Evolutionary conservation across 2,888 invertebrate genomes (phyloP).

Genomic region (Hyposoter didymator): DNA sequence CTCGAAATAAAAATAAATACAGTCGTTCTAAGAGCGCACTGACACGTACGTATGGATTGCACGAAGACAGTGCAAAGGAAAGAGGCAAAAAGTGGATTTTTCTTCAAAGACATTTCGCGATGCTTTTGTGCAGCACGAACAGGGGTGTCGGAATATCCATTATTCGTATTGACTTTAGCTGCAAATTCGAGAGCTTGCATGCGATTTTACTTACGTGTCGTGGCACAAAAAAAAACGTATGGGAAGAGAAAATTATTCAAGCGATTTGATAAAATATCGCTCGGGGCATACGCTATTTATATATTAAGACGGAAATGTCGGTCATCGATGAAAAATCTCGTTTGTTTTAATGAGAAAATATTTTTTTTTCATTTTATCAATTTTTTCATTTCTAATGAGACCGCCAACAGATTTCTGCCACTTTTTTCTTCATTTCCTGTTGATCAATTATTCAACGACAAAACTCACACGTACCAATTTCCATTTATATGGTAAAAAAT

Average conservation of each 20-base stretch:
- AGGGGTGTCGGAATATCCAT: conserved; percentile 45
- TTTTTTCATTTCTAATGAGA: not conserved
- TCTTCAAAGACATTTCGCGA: conserved; percentile 27
- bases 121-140: not conserved
- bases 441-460: not conserved
- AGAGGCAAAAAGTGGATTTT: not conserved
- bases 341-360: not conserved
- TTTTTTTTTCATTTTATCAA: not conserved
- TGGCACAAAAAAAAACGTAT: not conserved
- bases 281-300: not conserved
- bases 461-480: not conserved
- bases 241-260: conserved; percentile 2
- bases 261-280: not conserved
- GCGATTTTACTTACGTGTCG: conserved; percentile 5
- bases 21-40: conserved; percentile 9
- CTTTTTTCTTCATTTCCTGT: not conserved
- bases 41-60: conserved; percentile 25
- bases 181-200: conserved; percentile 20
- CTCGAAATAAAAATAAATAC: conserved; percentile 49
- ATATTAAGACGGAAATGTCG: not conserved
- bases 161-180: conserved; percentile 33
- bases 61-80: conserved; percentile 6
- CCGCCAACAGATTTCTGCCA: not conserved
- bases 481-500: not conserved
- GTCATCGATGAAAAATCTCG: not conserved